Conservation (phyloP, 2,113 vertebrate genomes). For the Nothocercus nigrocapillus region DNA sequence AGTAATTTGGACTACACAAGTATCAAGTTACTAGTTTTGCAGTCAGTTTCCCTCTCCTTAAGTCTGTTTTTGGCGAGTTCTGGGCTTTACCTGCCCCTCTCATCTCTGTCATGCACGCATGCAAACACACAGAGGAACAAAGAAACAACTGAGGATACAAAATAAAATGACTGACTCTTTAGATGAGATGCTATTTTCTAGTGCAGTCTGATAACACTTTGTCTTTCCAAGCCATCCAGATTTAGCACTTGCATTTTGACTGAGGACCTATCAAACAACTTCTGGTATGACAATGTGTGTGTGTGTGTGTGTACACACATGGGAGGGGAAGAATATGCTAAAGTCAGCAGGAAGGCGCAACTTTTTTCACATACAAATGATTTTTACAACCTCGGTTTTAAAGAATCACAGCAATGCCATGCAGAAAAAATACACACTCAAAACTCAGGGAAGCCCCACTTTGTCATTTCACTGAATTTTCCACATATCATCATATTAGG, state of each 20-base stretch:
- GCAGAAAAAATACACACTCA: background rate
- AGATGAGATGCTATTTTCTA: background rate
- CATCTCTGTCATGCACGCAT: background rate
- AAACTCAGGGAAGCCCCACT: background rate
- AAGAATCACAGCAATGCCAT: background rate
- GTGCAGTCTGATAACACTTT: background rate
- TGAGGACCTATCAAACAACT: background rate
- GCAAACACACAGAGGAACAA: background rate
- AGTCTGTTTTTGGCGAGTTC: background rate
- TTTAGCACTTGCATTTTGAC: background rate
- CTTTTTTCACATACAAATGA: background rate
- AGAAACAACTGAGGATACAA: background rate
- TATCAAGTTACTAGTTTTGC: background rate
- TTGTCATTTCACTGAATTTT: background rate
- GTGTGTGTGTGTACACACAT: accelerated
- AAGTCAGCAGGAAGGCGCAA: background rate
- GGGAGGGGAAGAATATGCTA: background rate
- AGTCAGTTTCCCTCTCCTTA: background rate
- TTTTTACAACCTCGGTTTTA: background rate
- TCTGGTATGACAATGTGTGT: background rate
- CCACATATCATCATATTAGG: background rate
- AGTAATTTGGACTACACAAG: background rate
- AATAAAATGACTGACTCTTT: background rate
- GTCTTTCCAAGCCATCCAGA: background rate
- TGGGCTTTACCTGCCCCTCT: background rate